Percentiles rank a stretch among this genome's conserved stretches.
phyloP scores from a whole-genome alignment of 2,113 vertebrate genomes.

The Pollachius pollachius region DNA sequence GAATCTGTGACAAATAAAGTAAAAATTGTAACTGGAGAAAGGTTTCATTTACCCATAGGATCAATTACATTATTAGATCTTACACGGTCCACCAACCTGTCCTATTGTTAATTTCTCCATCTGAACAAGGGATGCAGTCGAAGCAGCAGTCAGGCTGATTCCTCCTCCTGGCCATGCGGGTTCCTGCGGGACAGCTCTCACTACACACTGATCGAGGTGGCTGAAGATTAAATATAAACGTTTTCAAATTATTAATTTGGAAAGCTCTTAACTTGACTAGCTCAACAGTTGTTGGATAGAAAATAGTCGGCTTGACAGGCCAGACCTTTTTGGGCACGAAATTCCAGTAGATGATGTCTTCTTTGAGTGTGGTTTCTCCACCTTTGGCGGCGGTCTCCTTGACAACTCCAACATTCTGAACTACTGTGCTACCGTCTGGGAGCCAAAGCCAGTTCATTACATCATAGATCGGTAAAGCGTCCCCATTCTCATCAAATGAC shows the following conservation, averaged over 20 bases:
- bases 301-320: background rate
- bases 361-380: constrained; percentile 38
- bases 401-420: constrained; percentile 46
- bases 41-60: background rate
- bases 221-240: constrained; percentile 33
- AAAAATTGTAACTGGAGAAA: background rate
- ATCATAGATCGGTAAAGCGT: constrained; percentile 50
- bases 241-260: background rate
- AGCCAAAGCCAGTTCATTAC: constrained; percentile 57
- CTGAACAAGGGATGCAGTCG: constrained; percentile 65
- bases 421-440: constrained; percentile 32
- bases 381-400: constrained; percentile 38
- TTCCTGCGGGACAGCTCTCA: constrained; percentile 60
- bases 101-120: constrained; percentile 59
- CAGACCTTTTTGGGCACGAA: constrained; percentile 14
- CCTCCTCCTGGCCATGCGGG: constrained; percentile 54
- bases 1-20: constrained; percentile 34
- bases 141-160: constrained; percentile 66
- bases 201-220: constrained; percentile 59
- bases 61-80: background rate
- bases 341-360: constrained; percentile 52
- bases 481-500: constrained; percentile 57
- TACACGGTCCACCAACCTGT: constrained; percentile 48
- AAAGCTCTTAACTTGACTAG: background rate
- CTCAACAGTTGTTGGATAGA: background rate